phyloP scores from a whole-genome alignment of 2,113 vertebrate genomes.

The Rhegmatorhina hoffmannsi region DNA sequence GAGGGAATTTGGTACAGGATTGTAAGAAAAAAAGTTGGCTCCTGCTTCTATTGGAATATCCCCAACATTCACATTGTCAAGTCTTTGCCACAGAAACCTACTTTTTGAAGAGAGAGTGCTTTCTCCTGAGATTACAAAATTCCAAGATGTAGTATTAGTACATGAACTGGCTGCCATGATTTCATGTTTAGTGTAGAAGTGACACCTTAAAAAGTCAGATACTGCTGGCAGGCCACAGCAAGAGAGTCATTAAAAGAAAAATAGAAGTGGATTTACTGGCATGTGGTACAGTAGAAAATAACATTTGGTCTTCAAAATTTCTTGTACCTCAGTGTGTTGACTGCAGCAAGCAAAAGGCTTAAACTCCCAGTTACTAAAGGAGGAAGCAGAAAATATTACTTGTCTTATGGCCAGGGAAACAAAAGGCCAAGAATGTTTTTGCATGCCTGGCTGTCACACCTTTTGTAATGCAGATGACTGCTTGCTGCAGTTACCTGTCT shows the following conservation, averaged over 20 bases:
- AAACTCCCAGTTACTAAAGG: neutral
- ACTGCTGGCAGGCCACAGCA: neutral
- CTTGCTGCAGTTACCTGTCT: neutral
- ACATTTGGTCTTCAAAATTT: neutral
- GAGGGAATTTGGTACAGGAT: neutral
- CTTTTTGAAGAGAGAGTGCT: neutral
- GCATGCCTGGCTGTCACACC: neutral
- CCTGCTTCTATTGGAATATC: neutral
- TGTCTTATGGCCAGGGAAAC: neutral
- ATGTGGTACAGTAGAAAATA: neutral
- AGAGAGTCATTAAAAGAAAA: neutral
- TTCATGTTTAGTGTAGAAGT: neutral
- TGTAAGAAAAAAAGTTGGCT: neutral
- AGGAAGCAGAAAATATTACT: conserved; percentile 1
- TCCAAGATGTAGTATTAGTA: neutral
- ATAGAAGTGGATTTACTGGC: neutral
- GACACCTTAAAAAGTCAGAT: neutral
- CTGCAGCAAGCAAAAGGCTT: neutral
- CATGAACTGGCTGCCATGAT: neutral
- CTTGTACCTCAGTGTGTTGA: neutral
- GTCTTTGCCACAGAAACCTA: neutral
- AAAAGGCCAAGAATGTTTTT: neutral
- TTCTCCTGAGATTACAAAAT: neutral
- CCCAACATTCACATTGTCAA: neutral
- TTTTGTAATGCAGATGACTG: neutral